These are phyloP conservation scores for Adoxophyes honmai DNA, from an alignment of 1,140 invertebrate species.

Conservation along the genomic window DNA sequence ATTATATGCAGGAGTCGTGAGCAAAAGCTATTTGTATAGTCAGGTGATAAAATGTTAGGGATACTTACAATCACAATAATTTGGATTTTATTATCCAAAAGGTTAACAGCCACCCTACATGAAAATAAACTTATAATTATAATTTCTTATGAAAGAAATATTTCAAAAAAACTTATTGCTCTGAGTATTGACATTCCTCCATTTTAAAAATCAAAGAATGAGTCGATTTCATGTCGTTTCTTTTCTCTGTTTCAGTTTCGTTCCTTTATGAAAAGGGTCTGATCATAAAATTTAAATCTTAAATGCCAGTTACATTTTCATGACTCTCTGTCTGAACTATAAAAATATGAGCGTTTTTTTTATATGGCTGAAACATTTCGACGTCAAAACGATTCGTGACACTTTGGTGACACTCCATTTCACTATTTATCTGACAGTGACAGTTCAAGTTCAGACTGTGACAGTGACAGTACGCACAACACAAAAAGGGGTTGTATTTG, in stretches of 20 bases:
- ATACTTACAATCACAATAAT: slow-evolving; percentile 40
- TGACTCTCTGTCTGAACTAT: background rate
- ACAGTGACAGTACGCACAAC: no score
- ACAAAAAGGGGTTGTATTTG: no score
- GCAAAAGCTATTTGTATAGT: no score
- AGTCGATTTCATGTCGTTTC: background rate
- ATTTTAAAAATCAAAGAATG: slow-evolving; percentile 10
- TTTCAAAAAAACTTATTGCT: slow-evolving; percentile 17
- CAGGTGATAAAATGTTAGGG: no score
- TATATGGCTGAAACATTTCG: background rate
- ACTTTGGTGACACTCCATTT: no score
- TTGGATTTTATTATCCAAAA: slow-evolving; percentile 37
- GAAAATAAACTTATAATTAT: slow-evolving; percentile 40
- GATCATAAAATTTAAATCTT: background rate
- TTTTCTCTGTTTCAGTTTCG: no score
- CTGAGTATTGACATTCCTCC: slow-evolving; percentile 9
- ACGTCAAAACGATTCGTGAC: no score
- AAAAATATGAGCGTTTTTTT: background rate
- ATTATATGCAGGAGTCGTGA: no score
- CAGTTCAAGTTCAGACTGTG: no score
- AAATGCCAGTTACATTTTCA: background rate
- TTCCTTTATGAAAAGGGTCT: background rate
- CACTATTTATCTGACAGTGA: no score
- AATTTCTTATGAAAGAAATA: slow-evolving; percentile 26
- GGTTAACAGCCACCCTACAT: slow-evolving; percentile 34